A percentile compares a stretch with the other conserved stretches of the same genome.
Conservation (phyloP, 2,888 invertebrate species). For the Flexamia atlantica region DNA sequence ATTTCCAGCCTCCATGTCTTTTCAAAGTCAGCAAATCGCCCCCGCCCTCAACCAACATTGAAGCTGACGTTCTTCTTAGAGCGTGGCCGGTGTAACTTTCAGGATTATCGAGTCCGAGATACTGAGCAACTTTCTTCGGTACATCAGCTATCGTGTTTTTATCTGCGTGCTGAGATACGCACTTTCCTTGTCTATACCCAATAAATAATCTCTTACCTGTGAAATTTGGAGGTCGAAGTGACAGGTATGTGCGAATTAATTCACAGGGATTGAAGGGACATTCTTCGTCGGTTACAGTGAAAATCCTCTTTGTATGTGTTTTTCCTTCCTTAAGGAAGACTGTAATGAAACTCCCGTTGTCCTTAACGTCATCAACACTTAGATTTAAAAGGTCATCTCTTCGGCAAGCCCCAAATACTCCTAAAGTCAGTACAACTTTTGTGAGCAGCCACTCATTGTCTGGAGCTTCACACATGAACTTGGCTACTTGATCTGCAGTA, state of each 20-base stretch:
- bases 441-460: constrained; percentile 22
- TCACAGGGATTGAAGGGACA: constrained; percentile 21
- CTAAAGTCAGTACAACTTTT: constrained; percentile 37
- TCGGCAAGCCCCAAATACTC: constrained; percentile 25
- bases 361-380: constrained; percentile 31
- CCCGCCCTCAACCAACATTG: constrained; percentile 28
- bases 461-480: constrained; percentile 33
- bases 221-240: neutral
- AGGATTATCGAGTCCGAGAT: neutral
- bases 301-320: constrained; percentile 17
- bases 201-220: constrained; percentile 6
- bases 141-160: neutral
- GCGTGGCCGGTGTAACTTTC: constrained; percentile 33
- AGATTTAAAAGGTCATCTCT: constrained; percentile 37
- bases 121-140: neutral
- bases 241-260: neutral
- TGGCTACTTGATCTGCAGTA: constrained; percentile 1
- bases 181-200: constrained; percentile 15
- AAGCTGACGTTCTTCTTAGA: constrained; percentile 29
- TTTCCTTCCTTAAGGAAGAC: constrained; percentile 30
- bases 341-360: constrained; percentile 12
- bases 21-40: constrained; percentile 50
- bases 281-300: constrained; percentile 21
- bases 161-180: neutral
- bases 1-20: constrained; percentile 18